Evolutionary conservation across 2,888 invertebrate genomes (phyloP).

Genomic region (Ashinkailepas kermadecensis): DNA sequence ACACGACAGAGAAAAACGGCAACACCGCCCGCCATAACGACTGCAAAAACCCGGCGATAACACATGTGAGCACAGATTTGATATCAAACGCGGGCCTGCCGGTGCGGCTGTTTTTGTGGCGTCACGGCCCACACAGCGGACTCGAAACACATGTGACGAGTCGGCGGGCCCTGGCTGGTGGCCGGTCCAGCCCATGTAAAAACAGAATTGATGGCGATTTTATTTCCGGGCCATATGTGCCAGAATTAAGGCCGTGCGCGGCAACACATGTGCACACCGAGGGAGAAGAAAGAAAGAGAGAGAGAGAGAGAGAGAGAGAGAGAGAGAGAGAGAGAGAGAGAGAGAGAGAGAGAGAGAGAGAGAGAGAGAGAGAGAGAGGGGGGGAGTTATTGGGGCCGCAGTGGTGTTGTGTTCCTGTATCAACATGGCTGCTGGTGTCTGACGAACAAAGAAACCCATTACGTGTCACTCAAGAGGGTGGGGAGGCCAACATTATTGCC

Average conservation of each 20-base stretch:
- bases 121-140: neutral
- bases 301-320: neutral
- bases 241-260: neutral
- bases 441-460: neutral
- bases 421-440: neutral
- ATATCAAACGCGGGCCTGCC: neutral
- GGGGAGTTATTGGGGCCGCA: neutral
- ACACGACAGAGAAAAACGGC: neutral
- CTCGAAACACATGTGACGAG: neutral
- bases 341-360: neutral
- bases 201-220: conserved; percentile 17
- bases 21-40: neutral
- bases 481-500: neutral
- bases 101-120: neutral
- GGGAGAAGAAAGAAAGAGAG: neutral
- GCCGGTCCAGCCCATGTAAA: neutral
- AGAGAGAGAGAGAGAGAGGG: neutral
- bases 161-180: neutral
- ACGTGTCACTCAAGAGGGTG: neutral
- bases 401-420: neutral
- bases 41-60: neutral
- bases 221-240: conserved; percentile 17
- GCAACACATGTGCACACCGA: neutral
- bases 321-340: neutral
- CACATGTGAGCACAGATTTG: neutral